These are phyloP conservation scores for Odontesthes bonariensis DNA, from an alignment of 2,113 vertebrate species.

Conservation along the genomic window DNA sequence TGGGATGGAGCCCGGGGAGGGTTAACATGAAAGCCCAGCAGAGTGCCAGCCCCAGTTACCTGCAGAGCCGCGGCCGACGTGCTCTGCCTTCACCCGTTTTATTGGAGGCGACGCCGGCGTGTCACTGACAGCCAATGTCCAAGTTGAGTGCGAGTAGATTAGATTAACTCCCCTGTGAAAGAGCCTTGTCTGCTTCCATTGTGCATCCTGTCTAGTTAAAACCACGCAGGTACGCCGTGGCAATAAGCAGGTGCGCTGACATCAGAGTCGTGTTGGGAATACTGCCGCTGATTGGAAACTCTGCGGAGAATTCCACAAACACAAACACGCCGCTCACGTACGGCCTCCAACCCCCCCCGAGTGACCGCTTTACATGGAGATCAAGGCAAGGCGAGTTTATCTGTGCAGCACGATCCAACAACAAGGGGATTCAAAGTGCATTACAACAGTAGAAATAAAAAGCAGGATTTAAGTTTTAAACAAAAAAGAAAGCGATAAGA, in stretches of 20 bases:
- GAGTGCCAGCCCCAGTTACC: slow-evolving; percentile 66
- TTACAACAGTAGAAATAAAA: too few species aligned
- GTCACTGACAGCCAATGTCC: slow-evolving; percentile 77
- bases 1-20: slow-evolving; percentile 51
- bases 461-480: too few species aligned
- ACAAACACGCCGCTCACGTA: slow-evolving; percentile 46
- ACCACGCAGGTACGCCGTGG: slow-evolving; percentile 61
- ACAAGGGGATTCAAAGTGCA: too few species aligned
- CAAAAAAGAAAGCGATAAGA: too few species aligned
- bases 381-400: too few species aligned
- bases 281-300: slow-evolving; percentile 62
- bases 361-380: slow-evolving; percentile 23
- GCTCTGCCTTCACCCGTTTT: slow-evolving; percentile 69
- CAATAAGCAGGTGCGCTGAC: slow-evolving; percentile 73
- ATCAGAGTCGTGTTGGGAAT: slow-evolving; percentile 67
- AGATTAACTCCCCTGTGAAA: slow-evolving; percentile 78
- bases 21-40: slow-evolving; percentile 70
- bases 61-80: slow-evolving; percentile 39
- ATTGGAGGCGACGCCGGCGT: slow-evolving; percentile 67
- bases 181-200: slow-evolving; percentile 76
- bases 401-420: too few species aligned
- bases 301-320: slow-evolving; percentile 63
- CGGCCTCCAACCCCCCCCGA: neutral
- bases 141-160: slow-evolving; percentile 74
- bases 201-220: slow-evolving; percentile 76